Percentiles rank a stretch among this genome's conserved stretches.
Evolutionary conservation across 2,113 vertebrate species (phyloP).

Genomic region (Malurus melanocephalus): DNA sequence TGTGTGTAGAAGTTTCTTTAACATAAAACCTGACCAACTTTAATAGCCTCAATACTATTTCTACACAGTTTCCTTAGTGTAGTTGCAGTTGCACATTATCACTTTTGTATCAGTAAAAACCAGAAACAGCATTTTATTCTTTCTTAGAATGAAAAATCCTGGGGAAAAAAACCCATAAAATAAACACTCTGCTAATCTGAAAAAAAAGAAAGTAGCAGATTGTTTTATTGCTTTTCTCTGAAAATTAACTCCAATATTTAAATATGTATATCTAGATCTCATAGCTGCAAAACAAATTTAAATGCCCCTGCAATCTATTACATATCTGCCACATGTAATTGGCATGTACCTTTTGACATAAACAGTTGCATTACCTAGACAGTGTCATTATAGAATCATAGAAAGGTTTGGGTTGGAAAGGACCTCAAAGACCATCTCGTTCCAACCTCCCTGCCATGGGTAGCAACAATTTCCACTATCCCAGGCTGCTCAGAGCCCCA

Average conservation of each 20-base stretch:
- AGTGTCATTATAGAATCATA: neutral
- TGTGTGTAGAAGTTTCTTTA: neutral
- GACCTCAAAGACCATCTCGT: neutral
- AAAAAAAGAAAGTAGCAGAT: neutral
- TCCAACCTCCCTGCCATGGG: neutral
- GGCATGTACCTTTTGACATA: neutral
- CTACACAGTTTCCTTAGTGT: neutral
- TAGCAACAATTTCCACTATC: rapidly evolving
- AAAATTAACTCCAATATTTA: neutral
- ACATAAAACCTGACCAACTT: neutral
- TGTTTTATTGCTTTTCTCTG: neutral
- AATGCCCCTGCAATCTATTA: neutral
- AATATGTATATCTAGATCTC: neutral
- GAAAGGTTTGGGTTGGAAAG: neutral
- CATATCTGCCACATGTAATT: neutral
- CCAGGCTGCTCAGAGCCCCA: neutral
- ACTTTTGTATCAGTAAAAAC: neutral
- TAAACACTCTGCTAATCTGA: neutral
- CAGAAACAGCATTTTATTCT: neutral
- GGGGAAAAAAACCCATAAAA: neutral
- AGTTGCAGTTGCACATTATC: neutral
- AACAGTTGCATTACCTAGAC: neutral
- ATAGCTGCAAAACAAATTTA: neutral
- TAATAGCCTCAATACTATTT: neutral
- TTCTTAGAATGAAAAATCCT: neutral